Evolutionary conservation across 2,113 vertebrate species (phyloP), one percentile per base, ranked within the genome.

Genomic region (Microcebus tavaratra): DNA sequence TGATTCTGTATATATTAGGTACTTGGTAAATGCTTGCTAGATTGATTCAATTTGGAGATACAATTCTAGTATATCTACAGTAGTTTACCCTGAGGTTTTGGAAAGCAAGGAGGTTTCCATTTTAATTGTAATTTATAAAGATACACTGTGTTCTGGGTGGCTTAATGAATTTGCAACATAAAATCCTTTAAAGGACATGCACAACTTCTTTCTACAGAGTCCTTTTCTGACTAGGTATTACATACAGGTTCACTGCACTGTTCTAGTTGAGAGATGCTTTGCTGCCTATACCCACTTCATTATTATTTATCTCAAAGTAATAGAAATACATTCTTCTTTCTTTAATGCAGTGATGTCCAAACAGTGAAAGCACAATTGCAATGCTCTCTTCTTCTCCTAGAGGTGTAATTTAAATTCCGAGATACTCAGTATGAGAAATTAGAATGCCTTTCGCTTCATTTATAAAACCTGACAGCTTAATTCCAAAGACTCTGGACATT

Each of bases 381-480:
- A 23, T 27, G 7, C 45, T 70, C 45, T 59, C 4, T 48, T 82
- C 81, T 95, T 83, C 67, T 94, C 50, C 85, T 82, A 53, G 68
- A 96, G 75, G n/a, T 97, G 29, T 91, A 94, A 96, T 97, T 95
- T 97, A 96, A 95, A 96, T 96, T 97, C 83, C 63, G 31, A 48
- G 94, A 92, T 79, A 93, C 76, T 88, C 65, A 86, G 89, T 84
- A 97, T 85, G 76, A 95, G 95, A 92, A 95, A 97, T 97, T 97
- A 95, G 84, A 97, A 95, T 88, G 94, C 17, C 29, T 96, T 97
- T 95, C 81, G 86, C 70, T 97, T 94, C 97, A 91, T 98, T 97
- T 98, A 97, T 97, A 97, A 97, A 97, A 93, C 89, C 87, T 98
- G 97, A 98, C 91, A 98, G 84, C 91, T 96, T 98, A 97, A 98